Conservation (phyloP, 2,797 vertebrate genomes). For the Brotula barbata region DNA sequence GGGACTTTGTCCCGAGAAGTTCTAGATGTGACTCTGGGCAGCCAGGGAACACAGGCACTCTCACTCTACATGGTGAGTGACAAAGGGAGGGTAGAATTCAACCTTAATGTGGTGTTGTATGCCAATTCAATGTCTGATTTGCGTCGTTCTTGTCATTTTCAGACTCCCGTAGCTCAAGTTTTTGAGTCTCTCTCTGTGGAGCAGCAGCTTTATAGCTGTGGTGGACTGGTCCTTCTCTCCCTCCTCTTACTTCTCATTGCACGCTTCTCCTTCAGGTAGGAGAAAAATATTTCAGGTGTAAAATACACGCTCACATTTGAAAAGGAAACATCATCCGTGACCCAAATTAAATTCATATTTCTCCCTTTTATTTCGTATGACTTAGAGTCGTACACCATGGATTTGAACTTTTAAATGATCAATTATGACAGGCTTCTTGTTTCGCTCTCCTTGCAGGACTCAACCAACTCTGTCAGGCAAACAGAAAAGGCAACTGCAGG, state of each 20-base stretch:
- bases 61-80: constrained; percentile 78
- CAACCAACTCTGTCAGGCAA: constrained; percentile 78
- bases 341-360: too few relatives aligned
- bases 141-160: constrained; percentile 7
- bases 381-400: too few relatives aligned
- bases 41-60: constrained; percentile 69
- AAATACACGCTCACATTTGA: too few relatives aligned
- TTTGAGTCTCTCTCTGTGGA: constrained; percentile 74
- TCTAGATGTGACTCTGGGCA: constrained; percentile 73
- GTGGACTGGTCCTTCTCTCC: constrained; percentile 76
- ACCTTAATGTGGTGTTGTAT: not conserved
- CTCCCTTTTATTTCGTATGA: too few relatives aligned
- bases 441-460: constrained; percentile 65
- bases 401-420: too few relatives aligned
- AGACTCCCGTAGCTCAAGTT: constrained; percentile 73
- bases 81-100: not conserved
- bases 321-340: too few relatives aligned
- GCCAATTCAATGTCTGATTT: not conserved
- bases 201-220: constrained; percentile 75
- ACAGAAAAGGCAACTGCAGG: constrained; percentile 82
- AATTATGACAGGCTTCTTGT: too few relatives aligned
- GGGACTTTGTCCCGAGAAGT: constrained; percentile 75
- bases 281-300: too few relatives aligned
- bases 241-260: constrained; percentile 81
- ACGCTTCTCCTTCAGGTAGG: constrained; percentile 80